phyloP scores from a whole-genome alignment of 2,113 vertebrate species.

The Indri indri region DNA sequence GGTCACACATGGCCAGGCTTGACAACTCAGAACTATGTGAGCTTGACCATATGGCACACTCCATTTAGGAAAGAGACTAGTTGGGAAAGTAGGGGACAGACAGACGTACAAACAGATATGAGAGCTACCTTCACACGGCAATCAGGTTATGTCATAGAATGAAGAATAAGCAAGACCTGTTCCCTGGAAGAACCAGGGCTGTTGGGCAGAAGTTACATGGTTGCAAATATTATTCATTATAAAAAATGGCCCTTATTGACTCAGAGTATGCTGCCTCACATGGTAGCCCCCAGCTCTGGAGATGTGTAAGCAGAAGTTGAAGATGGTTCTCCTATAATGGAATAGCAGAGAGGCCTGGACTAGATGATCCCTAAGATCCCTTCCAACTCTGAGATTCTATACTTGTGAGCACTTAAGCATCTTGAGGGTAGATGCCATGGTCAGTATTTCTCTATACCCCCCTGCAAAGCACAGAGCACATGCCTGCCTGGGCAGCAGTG shows the following conservation, averaged over 20 bases:
- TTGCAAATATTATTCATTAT: background rate
- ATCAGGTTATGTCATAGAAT: background rate
- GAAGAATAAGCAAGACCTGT: background rate
- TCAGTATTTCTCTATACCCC: background rate
- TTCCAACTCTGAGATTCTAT: background rate
- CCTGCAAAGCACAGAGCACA: background rate
- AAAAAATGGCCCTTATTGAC: background rate
- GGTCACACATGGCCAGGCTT: background rate
- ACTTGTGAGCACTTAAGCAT: background rate
- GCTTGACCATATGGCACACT: background rate
- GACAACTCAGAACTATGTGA: background rate
- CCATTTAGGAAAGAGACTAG: background rate
- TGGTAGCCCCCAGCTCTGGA: background rate
- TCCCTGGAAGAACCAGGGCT: background rate
- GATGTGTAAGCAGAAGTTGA: background rate
- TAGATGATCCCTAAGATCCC: no score
- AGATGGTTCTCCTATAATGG: background rate
- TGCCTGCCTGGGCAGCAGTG: background rate
- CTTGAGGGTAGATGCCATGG: background rate
- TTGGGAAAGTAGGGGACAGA: background rate
- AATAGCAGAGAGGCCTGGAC: background rate
- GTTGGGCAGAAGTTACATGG: background rate
- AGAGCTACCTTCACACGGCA: background rate
- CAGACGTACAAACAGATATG: background rate
- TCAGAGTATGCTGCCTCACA: background rate